Conservation (phyloP, 2,888 invertebrate species). For the Troglohyphantes excavatus region DNA sequence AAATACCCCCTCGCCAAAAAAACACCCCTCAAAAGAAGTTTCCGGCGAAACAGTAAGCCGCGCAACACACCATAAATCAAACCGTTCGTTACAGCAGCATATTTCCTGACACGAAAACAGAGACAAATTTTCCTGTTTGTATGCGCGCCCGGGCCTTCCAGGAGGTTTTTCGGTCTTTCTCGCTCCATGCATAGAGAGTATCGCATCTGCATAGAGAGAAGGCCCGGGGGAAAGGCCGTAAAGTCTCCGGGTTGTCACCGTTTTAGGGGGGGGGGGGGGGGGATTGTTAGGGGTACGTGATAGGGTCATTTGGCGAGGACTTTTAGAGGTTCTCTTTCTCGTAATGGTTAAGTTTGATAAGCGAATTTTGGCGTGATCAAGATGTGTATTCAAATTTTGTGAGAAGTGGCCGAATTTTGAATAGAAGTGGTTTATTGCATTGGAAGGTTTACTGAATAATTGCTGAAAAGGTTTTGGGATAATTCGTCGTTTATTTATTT, state of each 20-base stretch:
- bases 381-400: no score
- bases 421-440: no score
- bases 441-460: no score
- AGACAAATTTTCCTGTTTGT: conserved; percentile 61
- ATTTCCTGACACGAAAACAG: conserved; percentile 9
- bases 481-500: no score
- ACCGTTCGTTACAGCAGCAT: conserved; percentile 26
- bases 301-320: not conserved
- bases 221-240: not conserved
- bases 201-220: conserved; percentile 48
- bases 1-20: not conserved
- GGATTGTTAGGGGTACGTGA: no score
- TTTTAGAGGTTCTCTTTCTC: no score
- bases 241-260: not conserved
- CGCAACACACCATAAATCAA: conserved; percentile 47
- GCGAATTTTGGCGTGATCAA: not conserved
- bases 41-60: not conserved
- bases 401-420: no score
- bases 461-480: no score
- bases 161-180: not conserved
- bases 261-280: not conserved
- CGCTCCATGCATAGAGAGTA: conserved; percentile 60
- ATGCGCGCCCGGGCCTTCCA: conserved; percentile 17
- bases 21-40: not conserved
- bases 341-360: no score